Evolutionary conservation across 2,888 invertebrate species (phyloP), one percentile per base, ranked within the genome.

Genomic region (Sceliomorpha sp.): DNA sequence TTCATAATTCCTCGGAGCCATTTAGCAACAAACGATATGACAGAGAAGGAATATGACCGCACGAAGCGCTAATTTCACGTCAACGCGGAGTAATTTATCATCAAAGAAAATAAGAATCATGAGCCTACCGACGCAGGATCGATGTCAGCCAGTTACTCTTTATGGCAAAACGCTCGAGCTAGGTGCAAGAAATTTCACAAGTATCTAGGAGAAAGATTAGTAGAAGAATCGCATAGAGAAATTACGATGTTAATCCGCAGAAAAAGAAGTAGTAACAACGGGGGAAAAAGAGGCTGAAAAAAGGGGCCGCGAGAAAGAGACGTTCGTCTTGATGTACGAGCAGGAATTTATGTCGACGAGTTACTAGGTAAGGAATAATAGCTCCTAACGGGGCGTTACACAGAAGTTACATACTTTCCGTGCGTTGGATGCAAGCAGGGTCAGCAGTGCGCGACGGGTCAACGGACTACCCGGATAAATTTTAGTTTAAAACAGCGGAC

Each of bases 141-240:
- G 48, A 40, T 59, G 58, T 48, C 58, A 59, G 17, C 37, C 32
- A 32, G 59, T 50, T 50, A 29, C 50, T 44, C 26, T 42, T 59
- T 59, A 59, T 44, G 59, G 50, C 20, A 24, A 47, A 27, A 29
- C 37, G 24, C 17, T 47, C 34, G 7, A 9, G 13, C 39, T 5
- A 31, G 29, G 36, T 32, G 58, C 20, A 44, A 59, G 50, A 42
- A 48, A 42, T 58, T 47, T 45, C 56, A 8, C 45, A 56, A 56
- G 29, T 39, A 37, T 45, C 37, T 32, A 45, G 37, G n/a, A 34
- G 17, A 26, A 34, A 44, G 20, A 44, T 44, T 12, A 13, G 15
- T 36, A 12, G 27, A 36, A 24, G 44, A 10, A 7, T 10, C 45
- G 14, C 26, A 17, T 12, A 12, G 27, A 45, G 34, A 36, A 45